Evolutionary conservation across 2,888 invertebrate species (phyloP).

Genomic region (Leucoma salicis): DNA sequence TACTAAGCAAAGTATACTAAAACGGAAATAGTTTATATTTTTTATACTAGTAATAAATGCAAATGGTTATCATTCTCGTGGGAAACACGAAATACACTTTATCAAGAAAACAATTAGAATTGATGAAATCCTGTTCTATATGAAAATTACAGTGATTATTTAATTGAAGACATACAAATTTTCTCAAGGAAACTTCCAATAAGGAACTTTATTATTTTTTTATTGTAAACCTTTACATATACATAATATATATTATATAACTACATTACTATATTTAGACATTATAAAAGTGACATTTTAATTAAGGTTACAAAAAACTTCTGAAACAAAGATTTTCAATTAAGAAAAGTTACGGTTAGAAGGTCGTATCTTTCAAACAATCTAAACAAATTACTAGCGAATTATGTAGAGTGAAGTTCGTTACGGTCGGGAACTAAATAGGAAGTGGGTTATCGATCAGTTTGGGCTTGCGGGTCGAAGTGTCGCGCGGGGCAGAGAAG

Average conservation of each 20-base stretch:
- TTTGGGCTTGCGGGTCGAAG: conserved; percentile 36
- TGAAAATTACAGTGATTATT: conserved; percentile 24
- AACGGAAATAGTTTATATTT: conserved; percentile 47
- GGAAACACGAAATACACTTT: conserved; percentile 30
- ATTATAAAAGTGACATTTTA: too few species aligned
- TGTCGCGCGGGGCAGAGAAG: conserved; percentile 44
- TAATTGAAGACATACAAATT: conserved; percentile 1
- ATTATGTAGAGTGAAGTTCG: conserved; percentile 17
- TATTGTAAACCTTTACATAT: too few species aligned
- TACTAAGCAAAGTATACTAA: conserved; percentile 22
- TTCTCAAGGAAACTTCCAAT: not conserved
- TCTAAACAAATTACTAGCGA: conserved; percentile 17
- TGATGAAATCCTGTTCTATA: conserved; percentile 12
- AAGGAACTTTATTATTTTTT: too few species aligned
- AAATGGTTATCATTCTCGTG: conserved; percentile 45
- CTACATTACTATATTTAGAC: too few species aligned
- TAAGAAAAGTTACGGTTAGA: conserved; percentile 1
- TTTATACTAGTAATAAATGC: conserved; percentile 35
- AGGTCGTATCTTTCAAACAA: conserved; percentile 1
- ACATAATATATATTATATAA: too few species aligned
- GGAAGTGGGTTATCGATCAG: conserved; percentile 63
- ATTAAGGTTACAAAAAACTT: too few species aligned
- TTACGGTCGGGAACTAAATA: conserved; percentile 51
- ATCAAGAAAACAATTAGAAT: conserved; percentile 24
- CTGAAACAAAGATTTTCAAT: conserved; percentile 5